Evolutionary conservation across 2,797 vertebrate species (phyloP).

Genomic region (Malurus splendens): DNA sequence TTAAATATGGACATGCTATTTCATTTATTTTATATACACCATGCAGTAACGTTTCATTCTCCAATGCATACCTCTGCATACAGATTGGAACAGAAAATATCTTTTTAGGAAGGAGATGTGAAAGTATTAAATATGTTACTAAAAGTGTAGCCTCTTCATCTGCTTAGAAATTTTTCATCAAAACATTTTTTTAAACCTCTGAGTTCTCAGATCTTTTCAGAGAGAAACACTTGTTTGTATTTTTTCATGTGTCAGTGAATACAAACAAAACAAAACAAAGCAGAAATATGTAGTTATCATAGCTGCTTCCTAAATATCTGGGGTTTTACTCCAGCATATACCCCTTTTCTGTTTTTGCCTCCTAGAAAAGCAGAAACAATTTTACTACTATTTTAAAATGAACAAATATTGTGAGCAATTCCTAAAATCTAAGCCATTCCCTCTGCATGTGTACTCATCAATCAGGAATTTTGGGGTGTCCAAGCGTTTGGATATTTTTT

Average conservation of each 20-base stretch:
- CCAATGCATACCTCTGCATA: neutral
- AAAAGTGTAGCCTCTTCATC: neutral
- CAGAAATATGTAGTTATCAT: neutral
- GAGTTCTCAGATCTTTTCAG: neutral
- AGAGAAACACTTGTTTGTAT: neutral
- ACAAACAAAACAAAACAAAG: neutral
- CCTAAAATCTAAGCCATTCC: neutral
- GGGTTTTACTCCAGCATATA: neutral
- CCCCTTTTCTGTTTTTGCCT: neutral
- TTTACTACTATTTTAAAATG: neutral
- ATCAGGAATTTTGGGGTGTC: rapidly evolving
- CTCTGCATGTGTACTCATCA: neutral
- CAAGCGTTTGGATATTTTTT: neutral
- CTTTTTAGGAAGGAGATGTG: neutral
- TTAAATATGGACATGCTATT: neutral
- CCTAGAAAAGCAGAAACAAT: neutral
- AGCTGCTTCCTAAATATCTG: neutral
- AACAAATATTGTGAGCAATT: neutral
- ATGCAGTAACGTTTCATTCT: neutral
- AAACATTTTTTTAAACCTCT: neutral
- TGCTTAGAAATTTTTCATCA: neutral
- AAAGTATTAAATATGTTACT: neutral
- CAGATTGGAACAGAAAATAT: neutral
- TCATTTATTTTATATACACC: neutral
- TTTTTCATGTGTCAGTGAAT: neutral